Conservation (phyloP, 2,797 vertebrate genomes). For the Molossus alvarezi region DNA sequence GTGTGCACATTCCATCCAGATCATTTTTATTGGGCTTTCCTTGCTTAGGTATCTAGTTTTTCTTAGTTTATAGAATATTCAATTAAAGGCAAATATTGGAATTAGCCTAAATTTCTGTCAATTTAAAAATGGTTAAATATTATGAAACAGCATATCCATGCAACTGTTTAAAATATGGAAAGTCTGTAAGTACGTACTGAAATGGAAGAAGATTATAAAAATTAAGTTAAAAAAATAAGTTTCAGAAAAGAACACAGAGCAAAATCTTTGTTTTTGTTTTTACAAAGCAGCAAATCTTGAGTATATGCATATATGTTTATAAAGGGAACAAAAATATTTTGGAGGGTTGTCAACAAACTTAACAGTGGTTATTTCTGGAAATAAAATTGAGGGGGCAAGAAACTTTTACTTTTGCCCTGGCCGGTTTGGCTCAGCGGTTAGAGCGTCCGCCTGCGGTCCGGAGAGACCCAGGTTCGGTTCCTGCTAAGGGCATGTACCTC, state of each 20-base stretch:
- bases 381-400: neutral
- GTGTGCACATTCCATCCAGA: neutral
- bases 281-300: neutral
- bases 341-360: neutral
- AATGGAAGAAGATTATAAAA: neutral
- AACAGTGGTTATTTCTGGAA: neutral
- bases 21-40: neutral
- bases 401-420: neutral
- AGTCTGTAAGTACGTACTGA: neutral
- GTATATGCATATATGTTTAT: neutral
- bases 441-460: too few relatives aligned
- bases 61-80: neutral
- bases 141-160: neutral
- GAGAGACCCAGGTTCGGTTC: too few relatives aligned
- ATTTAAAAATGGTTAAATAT: neutral
- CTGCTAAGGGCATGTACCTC: too few relatives aligned
- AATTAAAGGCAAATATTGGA: neutral
- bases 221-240: neutral
- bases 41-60: neutral
- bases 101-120: neutral
- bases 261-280: constrained; percentile 15
- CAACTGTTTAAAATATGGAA: neutral
- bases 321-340: constrained; percentile 42
- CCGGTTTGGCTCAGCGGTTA: too few relatives aligned
- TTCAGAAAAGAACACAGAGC: neutral